Evolutionary conservation across 2,113 vertebrate genomes (phyloP).

Genomic region (Mus musculus): DNA sequence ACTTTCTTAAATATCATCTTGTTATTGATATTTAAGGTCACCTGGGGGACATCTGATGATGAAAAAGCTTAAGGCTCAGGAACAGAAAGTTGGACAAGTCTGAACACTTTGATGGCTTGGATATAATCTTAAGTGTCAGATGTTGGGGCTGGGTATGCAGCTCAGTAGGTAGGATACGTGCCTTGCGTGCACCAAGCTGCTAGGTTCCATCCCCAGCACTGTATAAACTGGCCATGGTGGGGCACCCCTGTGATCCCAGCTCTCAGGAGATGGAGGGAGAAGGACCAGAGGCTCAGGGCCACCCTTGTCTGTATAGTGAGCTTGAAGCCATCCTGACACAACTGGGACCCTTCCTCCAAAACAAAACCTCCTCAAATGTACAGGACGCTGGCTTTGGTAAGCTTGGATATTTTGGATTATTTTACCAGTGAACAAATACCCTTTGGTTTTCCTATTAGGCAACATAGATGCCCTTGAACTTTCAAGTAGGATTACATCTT

Average conservation of each 20-base stretch:
- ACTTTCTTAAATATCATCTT: too few relatives aligned
- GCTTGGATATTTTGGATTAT: background rate
- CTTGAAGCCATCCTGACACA: background rate
- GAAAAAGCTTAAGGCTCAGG: background rate
- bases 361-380: background rate
- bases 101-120: background rate
- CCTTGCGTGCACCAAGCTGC: background rate
- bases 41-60: background rate
- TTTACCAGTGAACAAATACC: background rate
- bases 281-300: background rate
- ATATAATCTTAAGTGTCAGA: background rate
- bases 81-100: background rate
- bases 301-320: background rate
- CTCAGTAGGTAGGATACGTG: background rate
- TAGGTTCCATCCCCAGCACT: background rate
- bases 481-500: background rate
- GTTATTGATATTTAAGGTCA: background rate
- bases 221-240: background rate
- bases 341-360: background rate
- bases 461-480: background rate
- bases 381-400: background rate
- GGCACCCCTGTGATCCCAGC: background rate
- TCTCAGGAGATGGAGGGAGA: background rate
- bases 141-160: background rate
- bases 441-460: background rate